Evolutionary conservation across 2,113 vertebrate genomes (phyloP).

Genomic region (Cochlearius cochlearius): DNA sequence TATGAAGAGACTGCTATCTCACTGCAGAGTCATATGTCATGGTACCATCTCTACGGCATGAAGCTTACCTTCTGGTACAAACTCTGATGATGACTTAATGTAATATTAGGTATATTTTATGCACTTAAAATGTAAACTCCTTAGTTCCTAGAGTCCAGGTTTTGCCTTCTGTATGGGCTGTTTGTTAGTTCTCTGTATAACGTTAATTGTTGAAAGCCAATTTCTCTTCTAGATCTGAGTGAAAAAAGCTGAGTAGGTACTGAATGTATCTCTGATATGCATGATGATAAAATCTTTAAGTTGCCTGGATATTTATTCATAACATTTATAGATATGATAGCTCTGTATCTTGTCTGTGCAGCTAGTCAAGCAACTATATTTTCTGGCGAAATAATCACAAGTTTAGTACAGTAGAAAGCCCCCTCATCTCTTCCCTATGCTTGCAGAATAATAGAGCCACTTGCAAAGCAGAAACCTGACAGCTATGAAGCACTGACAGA

Average conservation of each 20-base stretch:
- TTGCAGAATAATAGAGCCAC: background rate
- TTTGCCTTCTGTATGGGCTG: background rate
- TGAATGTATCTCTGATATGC: background rate
- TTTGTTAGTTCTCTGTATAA: background rate
- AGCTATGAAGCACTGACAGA: background rate
- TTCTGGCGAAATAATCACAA: background rate
- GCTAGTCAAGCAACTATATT: background rate
- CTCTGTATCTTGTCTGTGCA: background rate
- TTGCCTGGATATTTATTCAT: background rate
- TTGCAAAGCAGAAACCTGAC: conserved; percentile 36
- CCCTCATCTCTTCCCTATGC: background rate
- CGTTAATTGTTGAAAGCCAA: background rate
- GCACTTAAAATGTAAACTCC: background rate
- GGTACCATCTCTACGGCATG: background rate
- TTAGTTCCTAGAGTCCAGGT: background rate
- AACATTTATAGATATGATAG: background rate
- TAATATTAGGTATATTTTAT: background rate
- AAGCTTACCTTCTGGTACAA: background rate
- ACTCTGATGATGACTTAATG: background rate
- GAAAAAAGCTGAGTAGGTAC: background rate
- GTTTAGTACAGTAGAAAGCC: background rate
- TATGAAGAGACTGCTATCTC: background rate
- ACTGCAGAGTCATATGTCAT: background rate
- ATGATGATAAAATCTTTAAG: background rate
- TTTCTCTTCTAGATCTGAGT: background rate